Base-by-base conservation (phyloP, 2,113 vertebrate genomes). In the Leptobrachium leishanense region DNA sequence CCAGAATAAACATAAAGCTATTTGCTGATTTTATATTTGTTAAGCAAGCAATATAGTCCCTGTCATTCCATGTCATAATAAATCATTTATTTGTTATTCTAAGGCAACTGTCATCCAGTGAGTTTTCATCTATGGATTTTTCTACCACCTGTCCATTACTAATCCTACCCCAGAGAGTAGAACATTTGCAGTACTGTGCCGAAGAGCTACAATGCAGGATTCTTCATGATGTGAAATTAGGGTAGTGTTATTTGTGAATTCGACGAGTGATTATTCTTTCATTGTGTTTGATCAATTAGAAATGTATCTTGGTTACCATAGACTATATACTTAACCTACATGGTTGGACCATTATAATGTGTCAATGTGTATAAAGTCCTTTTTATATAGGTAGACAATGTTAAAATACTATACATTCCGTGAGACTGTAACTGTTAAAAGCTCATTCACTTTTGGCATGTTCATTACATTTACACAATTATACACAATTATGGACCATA, bases 1-100 rank as follows among this genome's bases (percentile, higher is more conserved):
- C 65, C 54, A 77, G 75, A 54, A 69, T 67, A 77, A 77, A 70
- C 75, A 77, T 77, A 59, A 31, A 76, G 41, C 66, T 54, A 70
- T 77, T 69, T 69, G 66, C 67, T 62, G 67, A 77, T 77, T 69
- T 77, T 70, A 44, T 77, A 69, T 65, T 59, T 31, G 54, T 57
- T 77, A 53, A 40, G 59, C 53, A 53, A 40, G 59, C 53, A 53
- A 43, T 69, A 57, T 77, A 43, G 57, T 70, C 75, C 31, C 8
- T 69, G 68, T 77, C 54, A 39, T 67, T 77, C 46, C 55, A 43
- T 77, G 50, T 77, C 67, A 70, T 55, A 69, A 77, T 77, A 77
- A 77, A 77, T 77, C 75, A 77, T 77, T 44, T 70, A 69, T 77
- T 77, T 77, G 67, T 77, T 77, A 55, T 77, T 67, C 59, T 77